Percentiles rank a stretch among this genome's conserved stretches.
Conservation (phyloP, 37 sponge, comb jelly and placozoan species). For the Chondrosia reniformis region DNA sequence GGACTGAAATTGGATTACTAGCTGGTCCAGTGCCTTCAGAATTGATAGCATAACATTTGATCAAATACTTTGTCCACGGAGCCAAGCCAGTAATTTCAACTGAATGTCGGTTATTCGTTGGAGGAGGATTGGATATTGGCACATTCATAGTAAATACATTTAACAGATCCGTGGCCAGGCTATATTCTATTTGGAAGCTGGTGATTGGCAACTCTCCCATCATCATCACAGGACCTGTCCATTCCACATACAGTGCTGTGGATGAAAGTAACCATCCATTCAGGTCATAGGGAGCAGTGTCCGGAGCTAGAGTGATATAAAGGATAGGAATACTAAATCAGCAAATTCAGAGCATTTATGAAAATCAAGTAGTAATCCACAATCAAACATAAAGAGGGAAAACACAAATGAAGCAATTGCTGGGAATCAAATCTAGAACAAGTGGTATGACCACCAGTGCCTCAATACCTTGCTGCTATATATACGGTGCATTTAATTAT, state of each 20-base stretch:
- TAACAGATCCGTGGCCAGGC: neutral
- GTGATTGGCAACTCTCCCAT: neutral
- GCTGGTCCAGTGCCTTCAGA: neutral
- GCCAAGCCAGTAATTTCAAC: neutral
- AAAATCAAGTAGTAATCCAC: too few species aligned
- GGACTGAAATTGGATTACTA: neutral
- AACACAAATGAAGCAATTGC: too few species aligned
- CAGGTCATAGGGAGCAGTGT: slow-evolving; percentile 1
- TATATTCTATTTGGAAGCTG: neutral
- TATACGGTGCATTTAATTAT: too few species aligned
- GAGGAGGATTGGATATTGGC: neutral
- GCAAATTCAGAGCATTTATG: too few species aligned
- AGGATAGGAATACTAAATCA: too few species aligned
- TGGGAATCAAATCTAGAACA: too few species aligned
- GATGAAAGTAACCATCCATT: neutral
- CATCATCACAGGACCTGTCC: neutral
- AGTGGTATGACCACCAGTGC: too few species aligned
- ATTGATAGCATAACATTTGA: slow-evolving; percentile 1
- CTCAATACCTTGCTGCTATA: too few species aligned
- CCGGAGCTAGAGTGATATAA: neutral
- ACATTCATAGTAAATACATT: neutral
- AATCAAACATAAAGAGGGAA: too few species aligned
- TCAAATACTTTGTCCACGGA: neutral
- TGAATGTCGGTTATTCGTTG: neutral
- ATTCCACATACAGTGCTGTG: neutral